Conservation (phyloP, 2,888 invertebrate species). For the Malacosoma neustria region DNA sequence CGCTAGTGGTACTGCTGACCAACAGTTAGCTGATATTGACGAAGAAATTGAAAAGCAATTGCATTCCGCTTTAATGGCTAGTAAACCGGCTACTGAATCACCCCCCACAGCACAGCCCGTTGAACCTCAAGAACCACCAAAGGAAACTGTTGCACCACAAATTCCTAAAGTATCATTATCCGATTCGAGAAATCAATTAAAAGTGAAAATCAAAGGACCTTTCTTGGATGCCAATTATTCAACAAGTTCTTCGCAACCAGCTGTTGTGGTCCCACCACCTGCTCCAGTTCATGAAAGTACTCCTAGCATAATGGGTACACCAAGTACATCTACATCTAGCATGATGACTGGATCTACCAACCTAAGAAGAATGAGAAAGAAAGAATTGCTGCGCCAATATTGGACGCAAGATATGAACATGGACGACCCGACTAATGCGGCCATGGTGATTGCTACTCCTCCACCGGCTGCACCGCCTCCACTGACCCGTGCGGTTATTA, state of each 20-base stretch:
- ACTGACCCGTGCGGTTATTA: conserved; percentile 81
- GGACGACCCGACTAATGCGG: conserved; percentile 78
- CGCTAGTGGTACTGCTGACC: conserved; percentile 80
- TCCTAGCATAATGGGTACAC: conserved; percentile 47
- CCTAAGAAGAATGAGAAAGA: conserved; percentile 90
- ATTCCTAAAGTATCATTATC: conserved; percentile 82
- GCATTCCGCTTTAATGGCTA: conserved; percentile 78
- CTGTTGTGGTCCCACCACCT: conserved; percentile 69
- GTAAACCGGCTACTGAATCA: conserved; percentile 42
- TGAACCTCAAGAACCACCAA: conserved; percentile 29
- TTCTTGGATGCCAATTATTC: conserved; percentile 85
- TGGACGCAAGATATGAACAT: conserved; percentile 92
- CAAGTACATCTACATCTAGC: conserved; percentile 52
- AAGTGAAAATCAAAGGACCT: conserved; percentile 93
- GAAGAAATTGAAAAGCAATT: conserved; percentile 87
- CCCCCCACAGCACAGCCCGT: conserved; percentile 27
- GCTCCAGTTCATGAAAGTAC: conserved; percentile 45
- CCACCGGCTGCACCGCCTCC: conserved; percentile 76
- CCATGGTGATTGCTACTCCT: conserved; percentile 61
- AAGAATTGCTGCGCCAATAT: conserved; percentile 85
- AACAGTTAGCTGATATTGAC: conserved; percentile 82
- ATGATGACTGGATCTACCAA: conserved; percentile 80
- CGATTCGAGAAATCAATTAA: conserved; percentile 89
- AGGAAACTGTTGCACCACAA: conserved; percentile 35
- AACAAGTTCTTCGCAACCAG: conserved; percentile 73